Evolutionary conservation across 2,113 vertebrate species (phyloP), one percentile per base, ranked within the genome.

Genomic region (Melanerpes formicivorus): DNA sequence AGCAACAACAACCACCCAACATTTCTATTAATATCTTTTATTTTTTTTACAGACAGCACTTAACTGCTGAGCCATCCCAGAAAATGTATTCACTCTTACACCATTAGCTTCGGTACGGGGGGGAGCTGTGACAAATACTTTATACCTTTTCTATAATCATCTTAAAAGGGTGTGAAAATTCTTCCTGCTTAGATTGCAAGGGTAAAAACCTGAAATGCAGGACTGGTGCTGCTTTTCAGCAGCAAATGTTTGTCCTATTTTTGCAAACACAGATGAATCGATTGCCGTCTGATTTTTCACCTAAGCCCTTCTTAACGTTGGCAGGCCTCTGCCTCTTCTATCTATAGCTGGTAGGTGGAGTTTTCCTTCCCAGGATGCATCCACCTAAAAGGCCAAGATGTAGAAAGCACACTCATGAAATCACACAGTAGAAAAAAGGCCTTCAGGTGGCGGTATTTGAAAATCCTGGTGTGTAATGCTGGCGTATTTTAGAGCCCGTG

Each of bases 61-160:
- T 83, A 94, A 48, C 69, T 95, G 77, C 84, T 96, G 79, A 93
- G 77, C 79, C 66, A 86, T 90, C 80, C 50, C 56, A 87, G 84
- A 88, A 94, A 93, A 87, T 82, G 5, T 87, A 74, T 95, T 88
- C 58, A 59, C 92, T 88, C 77, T 46, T 93, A 71, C 69, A 46
- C 83, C 69, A 76, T 93, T 88, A 92, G 37, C 75, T 93, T 71
- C 50, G 66, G 70, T 72, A 80, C 84, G 74, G 40, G 78, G 63
- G 87, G 83, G 80, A 84, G 62, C 54, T 63, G 66, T 91, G 83
- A 83, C 80, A 93, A 88, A 90, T 84, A 10, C 42, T 70, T 90
- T 72, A 37, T 74, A 37, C 58, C 55, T 93, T 74, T 93, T 84
- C 80, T 84, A 63, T 90, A 88, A 91, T 77, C 59, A 59, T 92